Percentiles rank a stretch among this genome's conserved stretches.
Evolutionary conservation across 1,140 invertebrate species (phyloP).

Genomic region (Dysdera silvatica): DNA sequence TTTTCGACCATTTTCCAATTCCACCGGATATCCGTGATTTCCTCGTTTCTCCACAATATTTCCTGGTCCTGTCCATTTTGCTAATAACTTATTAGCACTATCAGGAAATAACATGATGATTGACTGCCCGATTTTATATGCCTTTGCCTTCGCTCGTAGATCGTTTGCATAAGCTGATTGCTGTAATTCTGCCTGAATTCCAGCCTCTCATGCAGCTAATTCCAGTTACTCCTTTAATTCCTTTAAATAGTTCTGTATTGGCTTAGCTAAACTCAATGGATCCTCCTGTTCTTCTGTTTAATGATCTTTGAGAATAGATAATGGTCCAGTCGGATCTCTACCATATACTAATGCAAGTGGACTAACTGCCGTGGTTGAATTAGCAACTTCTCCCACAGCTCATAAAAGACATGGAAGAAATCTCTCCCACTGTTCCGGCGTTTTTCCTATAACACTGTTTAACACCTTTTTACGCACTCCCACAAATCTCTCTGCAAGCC

Average conservation of each 20-base stretch:
- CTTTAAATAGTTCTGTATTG: background rate
- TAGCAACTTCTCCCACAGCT: background rate
- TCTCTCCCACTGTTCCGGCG: background rate
- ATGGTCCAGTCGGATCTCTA: background rate
- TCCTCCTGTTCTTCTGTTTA: background rate
- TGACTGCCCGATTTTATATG: background rate
- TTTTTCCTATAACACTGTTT: background rate
- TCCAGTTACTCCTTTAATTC: background rate
- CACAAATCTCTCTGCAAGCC: background rate
- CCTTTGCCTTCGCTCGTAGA: background rate
- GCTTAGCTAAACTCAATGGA: background rate
- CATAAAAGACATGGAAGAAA: background rate
- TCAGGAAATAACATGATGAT: background rate
- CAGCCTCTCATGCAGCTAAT: background rate
- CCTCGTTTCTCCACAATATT: background rate
- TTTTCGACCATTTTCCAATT: background rate
- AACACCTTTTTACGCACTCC: background rate
- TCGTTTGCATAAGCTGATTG: background rate
- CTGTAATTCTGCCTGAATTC: background rate
- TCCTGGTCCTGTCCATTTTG: background rate
- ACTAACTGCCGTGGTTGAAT: background rate
- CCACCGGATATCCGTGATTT: background rate
- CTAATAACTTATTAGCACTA: background rate
- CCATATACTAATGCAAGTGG: conserved; percentile 8
- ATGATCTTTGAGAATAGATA: background rate